phyloP scores from a whole-genome alignment of 2,113 vertebrate genomes.

The Mixornis gularis region DNA sequence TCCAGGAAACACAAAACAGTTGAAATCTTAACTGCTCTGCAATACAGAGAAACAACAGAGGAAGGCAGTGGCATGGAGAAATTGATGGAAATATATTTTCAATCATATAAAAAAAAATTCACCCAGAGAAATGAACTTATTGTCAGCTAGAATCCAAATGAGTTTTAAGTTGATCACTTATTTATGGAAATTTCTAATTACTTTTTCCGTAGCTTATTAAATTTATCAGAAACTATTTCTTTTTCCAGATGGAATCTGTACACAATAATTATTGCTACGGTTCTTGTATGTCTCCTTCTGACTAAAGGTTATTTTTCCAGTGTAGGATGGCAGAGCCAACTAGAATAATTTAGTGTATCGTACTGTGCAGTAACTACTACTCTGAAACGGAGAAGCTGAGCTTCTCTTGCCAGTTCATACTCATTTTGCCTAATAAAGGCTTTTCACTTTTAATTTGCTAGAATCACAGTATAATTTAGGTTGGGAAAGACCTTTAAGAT shows the following conservation, averaged over 20 bases:
- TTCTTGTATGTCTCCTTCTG: background rate
- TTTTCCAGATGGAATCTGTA: background rate
- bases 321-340: background rate
- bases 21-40: background rate
- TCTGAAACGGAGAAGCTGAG: background rate
- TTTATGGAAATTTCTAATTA: background rate
- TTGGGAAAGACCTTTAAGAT: background rate
- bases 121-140: background rate
- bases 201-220: background rate
- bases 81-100: background rate
- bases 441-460: background rate
- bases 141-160: background rate
- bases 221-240: background rate
- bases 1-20: background rate
- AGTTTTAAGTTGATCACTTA: background rate
- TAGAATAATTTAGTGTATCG: background rate
- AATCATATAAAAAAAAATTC: background rate
- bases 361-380: background rate
- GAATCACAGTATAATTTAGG: background rate
- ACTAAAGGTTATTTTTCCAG: background rate
- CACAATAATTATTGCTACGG: background rate
- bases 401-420: background rate
- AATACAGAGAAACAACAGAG: background rate
- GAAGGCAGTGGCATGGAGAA: background rate
- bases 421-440: background rate